Percentiles rank a stretch among this genome's conserved stretches.
These are phyloP conservation scores for Corbicula japonica DNA, from an alignment of 2,888 invertebrate species.

Conservation along the genomic window DNA sequence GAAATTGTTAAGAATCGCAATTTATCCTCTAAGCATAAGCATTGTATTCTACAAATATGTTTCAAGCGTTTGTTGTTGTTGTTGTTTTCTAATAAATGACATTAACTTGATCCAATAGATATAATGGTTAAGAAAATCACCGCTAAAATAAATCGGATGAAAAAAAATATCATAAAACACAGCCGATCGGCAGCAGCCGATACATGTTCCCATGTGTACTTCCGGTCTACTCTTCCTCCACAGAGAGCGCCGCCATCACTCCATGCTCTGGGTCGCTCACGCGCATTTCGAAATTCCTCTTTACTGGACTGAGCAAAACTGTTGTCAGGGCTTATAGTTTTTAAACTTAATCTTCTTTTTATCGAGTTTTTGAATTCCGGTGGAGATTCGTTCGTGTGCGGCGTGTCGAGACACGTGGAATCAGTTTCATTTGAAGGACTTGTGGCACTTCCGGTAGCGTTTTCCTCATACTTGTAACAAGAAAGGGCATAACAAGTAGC, in stretches of 20 bases:
- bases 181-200: constrained; percentile 48
- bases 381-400: constrained; percentile 38
- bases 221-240: constrained; percentile 44
- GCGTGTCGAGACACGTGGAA: constrained; percentile 37
- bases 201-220: constrained; percentile 43
- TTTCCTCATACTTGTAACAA: constrained; percentile 27
- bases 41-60: no score
- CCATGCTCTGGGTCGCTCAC: constrained; percentile 43
- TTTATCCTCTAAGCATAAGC: no score
- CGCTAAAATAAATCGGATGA: constrained; percentile 42
- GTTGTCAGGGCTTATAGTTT: constrained; percentile 53
- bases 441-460: neutral
- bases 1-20: no score
- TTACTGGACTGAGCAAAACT: constrained; percentile 58
- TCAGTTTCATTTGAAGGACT: constrained; percentile 39
- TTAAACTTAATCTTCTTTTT: constrained; percentile 49
- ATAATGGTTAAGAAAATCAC: constrained; percentile 45
- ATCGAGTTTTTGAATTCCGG: constrained; percentile 50
- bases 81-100: no score
- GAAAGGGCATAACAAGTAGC: constrained; percentile 34
- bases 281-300: constrained; percentile 39
- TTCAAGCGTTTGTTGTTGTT: no score
- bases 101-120: constrained; percentile 38
- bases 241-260: constrained; percentile 40
- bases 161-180: constrained; percentile 47